phyloP scores from a whole-genome alignment of 2,113 vertebrate species.

The Callorhinus ursinus region DNA sequence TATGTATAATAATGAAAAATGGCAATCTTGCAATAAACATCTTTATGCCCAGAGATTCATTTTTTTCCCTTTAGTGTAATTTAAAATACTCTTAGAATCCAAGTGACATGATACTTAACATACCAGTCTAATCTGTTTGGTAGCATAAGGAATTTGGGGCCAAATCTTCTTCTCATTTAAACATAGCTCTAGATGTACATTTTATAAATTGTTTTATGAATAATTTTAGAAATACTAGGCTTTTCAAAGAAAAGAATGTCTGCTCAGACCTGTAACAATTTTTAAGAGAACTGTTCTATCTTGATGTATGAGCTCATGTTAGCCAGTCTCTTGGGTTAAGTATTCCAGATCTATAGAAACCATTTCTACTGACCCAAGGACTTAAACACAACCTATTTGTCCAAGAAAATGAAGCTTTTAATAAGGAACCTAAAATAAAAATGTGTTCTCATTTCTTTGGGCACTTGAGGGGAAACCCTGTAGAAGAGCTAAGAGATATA shows the following conservation, averaged over 20 bases:
- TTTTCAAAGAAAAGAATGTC: not conserved
- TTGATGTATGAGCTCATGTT: not conserved
- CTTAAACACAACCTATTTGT: not conserved
- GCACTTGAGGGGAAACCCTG: conserved; percentile 22
- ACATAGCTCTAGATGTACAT: not conserved
- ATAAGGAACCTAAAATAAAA: conserved; percentile 58
- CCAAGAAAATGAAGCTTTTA: conserved; percentile 53
- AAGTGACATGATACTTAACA: not conserved
- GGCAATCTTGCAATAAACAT: not conserved
- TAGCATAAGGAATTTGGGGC: not conserved
- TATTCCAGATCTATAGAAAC: not conserved
- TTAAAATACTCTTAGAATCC: not conserved
- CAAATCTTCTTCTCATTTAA: not conserved
- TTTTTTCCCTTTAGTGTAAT: not conserved
- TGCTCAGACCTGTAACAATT: not conserved
- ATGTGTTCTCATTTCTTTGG: conserved; percentile 51
- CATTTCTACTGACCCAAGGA: conserved; percentile 10
- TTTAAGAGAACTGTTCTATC: not conserved
- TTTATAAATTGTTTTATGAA: not conserved
- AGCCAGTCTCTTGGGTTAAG: not conserved
- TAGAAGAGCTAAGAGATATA: not conserved
- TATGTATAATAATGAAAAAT: not conserved
- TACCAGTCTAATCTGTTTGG: not conserved
- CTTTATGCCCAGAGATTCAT: not conserved
- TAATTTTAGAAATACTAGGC: not conserved